Evolutionary conservation across 2,888 invertebrate genomes (phyloP).

Genomic region (Helleia helle): DNA sequence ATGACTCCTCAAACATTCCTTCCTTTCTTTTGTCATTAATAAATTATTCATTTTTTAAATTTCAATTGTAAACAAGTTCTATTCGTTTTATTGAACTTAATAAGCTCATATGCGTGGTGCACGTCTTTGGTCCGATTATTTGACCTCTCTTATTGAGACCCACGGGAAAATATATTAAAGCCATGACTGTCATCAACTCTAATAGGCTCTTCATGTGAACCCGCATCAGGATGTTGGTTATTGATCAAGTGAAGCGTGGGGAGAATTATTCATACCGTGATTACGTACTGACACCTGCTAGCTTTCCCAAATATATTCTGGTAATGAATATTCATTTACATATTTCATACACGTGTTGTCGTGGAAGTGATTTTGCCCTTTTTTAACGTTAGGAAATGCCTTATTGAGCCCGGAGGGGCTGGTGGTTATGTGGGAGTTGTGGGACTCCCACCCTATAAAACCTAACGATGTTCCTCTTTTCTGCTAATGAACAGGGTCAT

Average conservation of each 20-base stretch:
- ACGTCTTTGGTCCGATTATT: slow-evolving; percentile 51
- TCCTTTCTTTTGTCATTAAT: no score
- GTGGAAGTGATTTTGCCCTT: no score
- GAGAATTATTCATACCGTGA: slow-evolving; percentile 40
- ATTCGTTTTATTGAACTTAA: slow-evolving; percentile 59
- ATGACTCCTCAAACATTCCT: no score
- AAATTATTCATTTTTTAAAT: no score
- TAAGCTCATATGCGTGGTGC: slow-evolving; percentile 38
- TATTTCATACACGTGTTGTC: no score
- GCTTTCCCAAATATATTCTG: slow-evolving; percentile 8
- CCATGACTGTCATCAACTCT: slow-evolving; percentile 59
- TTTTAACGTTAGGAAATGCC: no score
- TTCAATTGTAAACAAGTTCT: slow-evolving; percentile 27
- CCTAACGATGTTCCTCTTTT: no score
- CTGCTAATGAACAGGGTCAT: no score
- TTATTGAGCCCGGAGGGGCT: no score
- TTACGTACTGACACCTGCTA: slow-evolving; percentile 31
- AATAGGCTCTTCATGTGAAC: slow-evolving; percentile 51
- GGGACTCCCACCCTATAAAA: no score
- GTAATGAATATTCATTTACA: no score
- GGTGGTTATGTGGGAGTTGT: no score
- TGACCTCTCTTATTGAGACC: slow-evolving; percentile 56
- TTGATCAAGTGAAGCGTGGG: slow-evolving; percentile 51
- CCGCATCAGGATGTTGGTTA: slow-evolving; percentile 68
- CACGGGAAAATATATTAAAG: slow-evolving; percentile 56